Conservation (phyloP, 2,113 vertebrate genomes). For the Meriones unguiculatus region DNA sequence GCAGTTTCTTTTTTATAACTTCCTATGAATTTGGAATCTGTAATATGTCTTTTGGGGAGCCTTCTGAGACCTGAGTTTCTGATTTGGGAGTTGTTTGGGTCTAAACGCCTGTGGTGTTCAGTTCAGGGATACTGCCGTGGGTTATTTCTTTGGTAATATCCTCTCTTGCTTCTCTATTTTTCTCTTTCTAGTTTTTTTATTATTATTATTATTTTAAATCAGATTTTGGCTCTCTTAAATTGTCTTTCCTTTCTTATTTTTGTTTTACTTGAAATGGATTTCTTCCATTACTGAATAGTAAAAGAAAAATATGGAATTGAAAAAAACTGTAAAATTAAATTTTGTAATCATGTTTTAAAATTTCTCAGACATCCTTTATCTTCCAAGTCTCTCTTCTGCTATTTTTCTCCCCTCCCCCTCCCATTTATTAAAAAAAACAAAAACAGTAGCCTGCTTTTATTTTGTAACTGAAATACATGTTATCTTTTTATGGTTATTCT, state of each 20-base stretch:
- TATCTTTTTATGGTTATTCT: neutral
- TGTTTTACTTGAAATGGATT: conserved; percentile 9
- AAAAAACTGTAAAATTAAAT: neutral
- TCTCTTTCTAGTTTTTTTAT: conserved; percentile 29
- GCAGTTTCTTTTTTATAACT: conserved; percentile 33
- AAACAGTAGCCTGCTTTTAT: neutral
- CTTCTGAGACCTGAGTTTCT: neutral
- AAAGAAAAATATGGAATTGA: neutral
- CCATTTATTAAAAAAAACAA: neutral
- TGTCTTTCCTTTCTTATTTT: conserved; percentile 22
- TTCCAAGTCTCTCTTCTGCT: neutral
- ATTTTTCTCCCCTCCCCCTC: no score
- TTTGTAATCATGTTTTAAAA: neutral
- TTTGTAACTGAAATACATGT: neutral
- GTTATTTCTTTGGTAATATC: conserved; percentile 20
- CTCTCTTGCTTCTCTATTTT: neutral
- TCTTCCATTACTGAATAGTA: conserved; percentile 15
- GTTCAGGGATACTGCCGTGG: neutral
- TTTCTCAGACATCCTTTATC: conserved; percentile 26
- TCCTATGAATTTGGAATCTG: conserved; percentile 4
- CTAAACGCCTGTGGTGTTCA: neutral
- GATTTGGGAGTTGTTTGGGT: neutral
- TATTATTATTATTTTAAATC: neutral
- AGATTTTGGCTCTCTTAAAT: neutral
- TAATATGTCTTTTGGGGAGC: neutral